Base-by-base conservation (phyloP, 1,140 invertebrate genomes). In the Drosophila elegans region DNA sequence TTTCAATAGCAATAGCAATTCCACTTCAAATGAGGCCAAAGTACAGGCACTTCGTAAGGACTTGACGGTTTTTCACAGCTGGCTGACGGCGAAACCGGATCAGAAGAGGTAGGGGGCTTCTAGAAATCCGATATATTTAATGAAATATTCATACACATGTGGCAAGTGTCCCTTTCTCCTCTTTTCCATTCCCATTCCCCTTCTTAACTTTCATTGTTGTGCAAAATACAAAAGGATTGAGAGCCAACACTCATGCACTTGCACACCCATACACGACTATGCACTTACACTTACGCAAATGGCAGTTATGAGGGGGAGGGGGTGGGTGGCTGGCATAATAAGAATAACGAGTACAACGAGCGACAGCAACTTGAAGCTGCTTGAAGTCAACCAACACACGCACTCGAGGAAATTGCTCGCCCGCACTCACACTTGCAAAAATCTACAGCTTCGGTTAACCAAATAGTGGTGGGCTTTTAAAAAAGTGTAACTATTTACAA, bases 191-290 rank as follows among this genome's bases (percentile, higher is more conserved):
- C 29, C n/a, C 21, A 32, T 42, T 36, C 25, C 42, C 12, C 41
- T 48, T 51, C 32, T 49, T 42, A 41, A 45, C 41, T 56, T 64
- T 83, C 74, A 76, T 89, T 83, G 83, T 88, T 77, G 63, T 71
- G 64, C 49, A 63, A 80, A 89, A 89, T 74, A 89, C 79, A 88
- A 88, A 88, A 88, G 83, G 84, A 89, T 83, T 89, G 84, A 61
- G 69, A 72, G 56, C 41, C 55, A 64, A 77, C 48, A 73, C 67
- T 72, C 46, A 60, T 52, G 57, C 21, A 46, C 36, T 10, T 21
- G 39, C 49, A 55, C 54, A 74, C 53, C 41, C 38, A 13, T n/a
- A 25, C 9, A 27, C 13, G 11, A 39, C 38, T 54, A 49, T 63
- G 57, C 59, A 68, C 74, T 74, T 44, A 80, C 69, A 74, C 51